Evolutionary conservation across 2,113 vertebrate genomes (phyloP), one percentile per base, ranked within the genome.

Genomic region (Phaethon lepturus): DNA sequence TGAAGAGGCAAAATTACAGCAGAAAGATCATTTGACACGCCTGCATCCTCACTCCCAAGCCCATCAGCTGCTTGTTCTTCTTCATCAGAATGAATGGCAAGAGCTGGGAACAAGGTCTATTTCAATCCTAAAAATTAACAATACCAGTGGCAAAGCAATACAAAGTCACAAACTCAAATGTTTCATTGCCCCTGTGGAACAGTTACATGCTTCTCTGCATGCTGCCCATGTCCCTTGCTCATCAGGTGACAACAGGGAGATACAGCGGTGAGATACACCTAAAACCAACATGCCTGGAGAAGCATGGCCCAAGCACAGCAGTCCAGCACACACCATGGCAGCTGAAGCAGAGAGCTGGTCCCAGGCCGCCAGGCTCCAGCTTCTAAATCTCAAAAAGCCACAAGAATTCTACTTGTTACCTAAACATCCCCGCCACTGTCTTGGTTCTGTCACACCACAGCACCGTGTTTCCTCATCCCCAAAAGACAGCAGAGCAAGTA

Each of bases 121-220:
- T 72, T 75, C 40, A 66, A 52, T 26, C 6, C 60, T 53, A 64
- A 50, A 75, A 62, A 6, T 1, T 10, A 49, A 47, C 28, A 90
- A 8, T 31, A 60, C 7, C 6, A 0, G 20, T 35, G 7, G 6
- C 35, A 90, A 75, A 86, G 16, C 19, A 64, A 68, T 15, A 81
- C 10, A 71, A 73, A 74, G 23, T n/a, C 24, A 89, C 18, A 87
- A 79, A 49, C 25, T 64, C 12, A 38, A 56, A 74, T 24, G 26
- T 69, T 72, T 35, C 47, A 52, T 50, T 66, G 50, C 9, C 13
- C 15, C 4, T 38, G 10, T 40, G 28, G 17, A 64, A 56, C n/a
- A 28, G 23, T 42, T n/a, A 52, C 0, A 69, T 15, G 4, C 13
- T 72, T 67, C 33, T 49, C 73, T 29, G 26, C 1, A 0, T 24